Conservation (phyloP, 2,113 vertebrate genomes). For the Lagopus muta region DNA sequence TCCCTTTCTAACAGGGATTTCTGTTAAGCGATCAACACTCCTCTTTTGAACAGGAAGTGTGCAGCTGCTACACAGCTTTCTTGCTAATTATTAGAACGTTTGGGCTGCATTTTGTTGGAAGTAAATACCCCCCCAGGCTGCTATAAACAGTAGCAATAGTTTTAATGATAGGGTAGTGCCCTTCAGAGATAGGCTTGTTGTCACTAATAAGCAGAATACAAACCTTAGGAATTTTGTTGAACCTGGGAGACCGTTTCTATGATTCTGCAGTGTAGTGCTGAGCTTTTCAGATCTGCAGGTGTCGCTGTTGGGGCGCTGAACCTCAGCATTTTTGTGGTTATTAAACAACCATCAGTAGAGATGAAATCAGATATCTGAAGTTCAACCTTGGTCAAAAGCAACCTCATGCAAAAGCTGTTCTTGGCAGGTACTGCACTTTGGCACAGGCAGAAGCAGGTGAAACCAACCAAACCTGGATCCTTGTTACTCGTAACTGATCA, state of each 20-base stretch:
- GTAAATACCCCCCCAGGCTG: background rate
- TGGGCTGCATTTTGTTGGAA: background rate
- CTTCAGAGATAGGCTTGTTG: background rate
- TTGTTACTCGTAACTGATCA: too few species aligned
- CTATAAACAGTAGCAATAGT: background rate
- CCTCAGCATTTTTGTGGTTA: background rate
- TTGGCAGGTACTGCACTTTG: background rate
- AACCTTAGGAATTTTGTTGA: background rate
- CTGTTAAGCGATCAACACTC: background rate
- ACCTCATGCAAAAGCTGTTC: background rate
- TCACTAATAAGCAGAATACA: background rate
- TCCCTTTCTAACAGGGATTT: background rate
- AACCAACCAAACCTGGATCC: background rate
- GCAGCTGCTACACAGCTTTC: background rate
- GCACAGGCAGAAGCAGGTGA: background rate
- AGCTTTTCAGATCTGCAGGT: background rate
- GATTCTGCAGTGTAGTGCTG: background rate
- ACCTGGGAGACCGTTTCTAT: background rate
- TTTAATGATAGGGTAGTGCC: background rate
- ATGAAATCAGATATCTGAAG: background rate
- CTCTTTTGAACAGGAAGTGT: background rate
- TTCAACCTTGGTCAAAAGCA: background rate
- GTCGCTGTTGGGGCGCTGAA: background rate
- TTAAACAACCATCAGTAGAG: background rate
- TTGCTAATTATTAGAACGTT: background rate